Evolutionary conservation across 2,888 invertebrate genomes (phyloP).

Genomic region (Mantis religiosa): DNA sequence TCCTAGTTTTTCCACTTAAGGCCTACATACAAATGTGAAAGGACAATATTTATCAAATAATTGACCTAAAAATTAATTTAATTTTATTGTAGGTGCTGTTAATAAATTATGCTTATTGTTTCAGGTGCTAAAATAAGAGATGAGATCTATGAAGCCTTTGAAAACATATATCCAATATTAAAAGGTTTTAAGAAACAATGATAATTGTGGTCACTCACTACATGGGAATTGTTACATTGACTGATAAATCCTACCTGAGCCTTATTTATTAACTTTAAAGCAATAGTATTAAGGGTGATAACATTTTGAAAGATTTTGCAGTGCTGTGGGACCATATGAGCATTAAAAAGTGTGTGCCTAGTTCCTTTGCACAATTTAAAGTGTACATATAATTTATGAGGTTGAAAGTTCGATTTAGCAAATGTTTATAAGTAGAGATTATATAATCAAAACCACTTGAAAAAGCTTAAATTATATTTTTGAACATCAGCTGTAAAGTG

Average conservation of each 20-base stretch:
- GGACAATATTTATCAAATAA: no score
- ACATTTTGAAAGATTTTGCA: not conserved
- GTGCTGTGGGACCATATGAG: not conserved
- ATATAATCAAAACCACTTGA: not conserved
- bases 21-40: not conserved
- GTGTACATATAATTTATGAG: not conserved
- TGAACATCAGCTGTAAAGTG: not conserved
- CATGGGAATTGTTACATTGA: not conserved
- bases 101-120: slow-evolving; percentile 29
- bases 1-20: not conserved
- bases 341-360: not conserved
- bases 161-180: slow-evolving; percentile 60
- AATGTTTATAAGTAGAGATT: not conserved
- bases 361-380: not conserved
- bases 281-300: not conserved
- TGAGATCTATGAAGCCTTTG: slow-evolving; percentile 64
- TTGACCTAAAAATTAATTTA: no score
- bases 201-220: slow-evolving; percentile 23
- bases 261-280: not conserved
- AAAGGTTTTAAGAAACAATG: slow-evolving; percentile 58
- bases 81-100: not conserved
- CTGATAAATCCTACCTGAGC: not conserved
- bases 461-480: not conserved
- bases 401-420: not conserved
- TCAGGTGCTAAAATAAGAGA: slow-evolving; percentile 58